Percentiles rank a stretch among this genome's conserved stretches.
These are phyloP conservation scores for Pseudorasbora parva DNA, from an alignment of 2,113 vertebrate species.

Conservation along the genomic window DNA sequence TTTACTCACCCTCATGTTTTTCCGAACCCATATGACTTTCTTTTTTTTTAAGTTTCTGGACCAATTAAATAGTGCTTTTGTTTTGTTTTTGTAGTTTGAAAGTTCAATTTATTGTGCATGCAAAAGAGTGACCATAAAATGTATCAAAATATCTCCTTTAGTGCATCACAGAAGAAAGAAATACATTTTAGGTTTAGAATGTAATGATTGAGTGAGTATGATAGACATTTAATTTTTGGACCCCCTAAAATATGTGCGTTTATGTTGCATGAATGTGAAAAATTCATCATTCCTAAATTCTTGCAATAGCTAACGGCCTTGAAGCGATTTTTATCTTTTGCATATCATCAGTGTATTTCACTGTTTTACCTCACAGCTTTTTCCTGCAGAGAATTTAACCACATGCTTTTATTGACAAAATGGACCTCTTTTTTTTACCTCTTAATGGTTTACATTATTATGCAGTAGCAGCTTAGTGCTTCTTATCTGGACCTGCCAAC, in stretches of 20 bases:
- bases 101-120: not conserved
- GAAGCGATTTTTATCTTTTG: not conserved
- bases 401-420: not conserved
- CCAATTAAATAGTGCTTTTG: not conserved
- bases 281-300: constrained; percentile 53
- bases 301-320: constrained; percentile 48
- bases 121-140: not conserved
- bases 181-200: not conserved
- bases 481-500: constrained; percentile 44
- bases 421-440: not conserved
- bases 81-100: too few species aligned
- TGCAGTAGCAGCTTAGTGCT: constrained; percentile 11
- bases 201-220: not conserved
- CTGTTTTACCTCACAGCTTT: not conserved
- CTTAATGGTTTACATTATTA: not conserved
- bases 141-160: not conserved
- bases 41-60: not conserved
- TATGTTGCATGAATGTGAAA: constrained; percentile 30
- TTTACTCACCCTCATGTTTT: not conserved
- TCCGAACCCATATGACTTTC: not conserved
- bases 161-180: not conserved
- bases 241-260: not conserved
- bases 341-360: not conserved
- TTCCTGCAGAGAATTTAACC: not conserved
- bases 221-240: not conserved